A percentile compares a stretch with the other conserved stretches of the same genome.
These are phyloP conservation scores for Mesembrinibis cayennensis DNA, from an alignment of 2,113 vertebrate genomes.

Conservation along the genomic window DNA sequence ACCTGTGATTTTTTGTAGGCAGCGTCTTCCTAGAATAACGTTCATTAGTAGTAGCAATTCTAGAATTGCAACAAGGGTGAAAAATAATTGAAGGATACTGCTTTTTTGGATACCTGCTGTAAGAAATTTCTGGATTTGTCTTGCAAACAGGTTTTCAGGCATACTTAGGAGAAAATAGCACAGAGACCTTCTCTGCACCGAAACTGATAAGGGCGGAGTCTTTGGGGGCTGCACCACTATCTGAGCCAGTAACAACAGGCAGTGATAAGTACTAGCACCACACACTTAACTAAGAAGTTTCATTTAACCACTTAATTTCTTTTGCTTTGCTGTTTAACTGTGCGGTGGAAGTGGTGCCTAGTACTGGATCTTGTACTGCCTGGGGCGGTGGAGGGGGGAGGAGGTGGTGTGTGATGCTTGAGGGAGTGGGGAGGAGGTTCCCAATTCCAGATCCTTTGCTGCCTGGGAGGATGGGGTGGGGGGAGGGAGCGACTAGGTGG, in stretches of 20 bases:
- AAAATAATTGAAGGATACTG: not conserved
- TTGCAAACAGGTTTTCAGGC: not conserved
- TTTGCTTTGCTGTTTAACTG: not conserved
- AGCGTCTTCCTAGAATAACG: not conserved
- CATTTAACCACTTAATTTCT: not conserved
- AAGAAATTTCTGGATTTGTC: not conserved
- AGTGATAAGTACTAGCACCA: slow-evolving; percentile 40
- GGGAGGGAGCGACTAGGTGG: not conserved
- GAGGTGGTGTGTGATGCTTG: not conserved
- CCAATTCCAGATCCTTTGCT: not conserved
- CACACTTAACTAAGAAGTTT: not conserved
- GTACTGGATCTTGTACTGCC: slow-evolving; percentile 12
- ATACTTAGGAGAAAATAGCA: not conserved
- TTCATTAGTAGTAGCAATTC: not conserved
- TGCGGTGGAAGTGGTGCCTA: slow-evolving; percentile 13
- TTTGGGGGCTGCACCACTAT: slow-evolving; percentile 13
- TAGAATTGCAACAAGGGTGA: not conserved
- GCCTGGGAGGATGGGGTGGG: not conserved
- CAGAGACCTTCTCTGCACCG: slow-evolving; percentile 8
- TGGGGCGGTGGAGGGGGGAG: not conserved
- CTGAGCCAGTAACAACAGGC: not conserved
- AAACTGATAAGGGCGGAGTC: not conserved
- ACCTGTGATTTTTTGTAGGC: not conserved
- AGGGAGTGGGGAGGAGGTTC: slow-evolving; percentile 17
- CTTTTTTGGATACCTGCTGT: not conserved